Percentiles rank a stretch among this genome's conserved stretches.
Evolutionary conservation across 92 coral and sea anemone species (phyloP).

Genomic region (Palythoa grandiflora): DNA sequence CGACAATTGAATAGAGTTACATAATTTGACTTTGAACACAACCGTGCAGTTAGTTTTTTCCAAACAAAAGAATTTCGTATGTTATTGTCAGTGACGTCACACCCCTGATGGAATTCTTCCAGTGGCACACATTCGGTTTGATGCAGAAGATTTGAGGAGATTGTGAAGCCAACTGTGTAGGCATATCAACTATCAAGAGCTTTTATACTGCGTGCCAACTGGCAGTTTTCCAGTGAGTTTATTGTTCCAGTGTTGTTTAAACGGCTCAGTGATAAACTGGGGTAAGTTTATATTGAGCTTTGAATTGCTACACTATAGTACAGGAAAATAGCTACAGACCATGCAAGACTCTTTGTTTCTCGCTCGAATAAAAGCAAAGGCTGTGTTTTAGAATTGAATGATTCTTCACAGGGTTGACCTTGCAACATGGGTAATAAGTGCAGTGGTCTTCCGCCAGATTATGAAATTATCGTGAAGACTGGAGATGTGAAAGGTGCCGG

Average conservation of each 20-base stretch:
- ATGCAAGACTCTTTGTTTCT: neutral
- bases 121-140: neutral
- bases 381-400: neutral
- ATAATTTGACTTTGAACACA: neutral
- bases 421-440: constrained; percentile 88
- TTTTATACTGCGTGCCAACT: neutral
- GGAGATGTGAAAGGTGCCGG: constrained; percentile 99
- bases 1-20: neutral
- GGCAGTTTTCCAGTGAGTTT: neutral
- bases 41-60: too few relatives aligned
- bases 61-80: neutral
- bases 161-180: neutral
- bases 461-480: constrained; percentile 93
- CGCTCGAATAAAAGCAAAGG: neutral
- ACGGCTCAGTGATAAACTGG: neutral
- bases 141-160: neutral
- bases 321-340: neutral
- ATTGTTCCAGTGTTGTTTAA: neutral
- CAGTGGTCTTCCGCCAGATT: constrained; percentile 90
- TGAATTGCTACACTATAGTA: neutral
- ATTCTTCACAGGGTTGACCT: constrained; percentile 6
- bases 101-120: neutral
- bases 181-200: neutral
- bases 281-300: neutral
- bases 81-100: neutral